Evolutionary conservation across 2,888 invertebrate genomes (phyloP), one percentile per base, ranked within the genome.

Genomic region (Cataglyphis cursor): DNA sequence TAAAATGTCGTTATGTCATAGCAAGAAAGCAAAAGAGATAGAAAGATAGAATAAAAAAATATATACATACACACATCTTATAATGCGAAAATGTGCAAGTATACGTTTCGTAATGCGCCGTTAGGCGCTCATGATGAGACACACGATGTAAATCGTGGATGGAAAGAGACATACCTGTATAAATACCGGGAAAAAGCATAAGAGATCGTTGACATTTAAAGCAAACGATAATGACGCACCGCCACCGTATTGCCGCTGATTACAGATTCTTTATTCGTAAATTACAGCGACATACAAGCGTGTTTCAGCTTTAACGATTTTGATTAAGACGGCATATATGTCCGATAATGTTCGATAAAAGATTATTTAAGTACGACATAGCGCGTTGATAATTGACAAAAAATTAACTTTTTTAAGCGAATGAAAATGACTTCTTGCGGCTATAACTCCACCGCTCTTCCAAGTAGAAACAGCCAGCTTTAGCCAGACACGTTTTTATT

Each of bases 121-220:
- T 86, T 85, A 87, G 89, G 81, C 68, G 84, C 87, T 86, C 85
- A 88, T 89, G 86, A 90, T 90, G 83, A 85, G 85, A 82, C 84
- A 87, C 84, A 76, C 85, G 78, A 84, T 85, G 87, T 91, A 91
- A 91, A 91, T 90, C 84, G 86, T 88, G 83, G 83, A 87, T 62
- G 81, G 44, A 51, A 88, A 81, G 75, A 88, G 82, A 83, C 84
- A 89, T 90, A 82, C 85, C 83, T 88, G 90, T 88, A 89, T 90
- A 90, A 90, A 88, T 88, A 87, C 81, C 85, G 82, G 54, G 84
- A 81, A 89, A 87, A 87, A 87, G 70, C 83, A 35, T 87, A 89
- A 92, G 89, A 92, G 89, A 92, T 89, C 90, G 90, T 90, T 92
- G 92, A 90, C 92, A 92, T 92, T 92, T 92, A 92, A 78, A 90